Conservation (phyloP, 2,888 invertebrate genomes). For the Arge pagana region DNA sequence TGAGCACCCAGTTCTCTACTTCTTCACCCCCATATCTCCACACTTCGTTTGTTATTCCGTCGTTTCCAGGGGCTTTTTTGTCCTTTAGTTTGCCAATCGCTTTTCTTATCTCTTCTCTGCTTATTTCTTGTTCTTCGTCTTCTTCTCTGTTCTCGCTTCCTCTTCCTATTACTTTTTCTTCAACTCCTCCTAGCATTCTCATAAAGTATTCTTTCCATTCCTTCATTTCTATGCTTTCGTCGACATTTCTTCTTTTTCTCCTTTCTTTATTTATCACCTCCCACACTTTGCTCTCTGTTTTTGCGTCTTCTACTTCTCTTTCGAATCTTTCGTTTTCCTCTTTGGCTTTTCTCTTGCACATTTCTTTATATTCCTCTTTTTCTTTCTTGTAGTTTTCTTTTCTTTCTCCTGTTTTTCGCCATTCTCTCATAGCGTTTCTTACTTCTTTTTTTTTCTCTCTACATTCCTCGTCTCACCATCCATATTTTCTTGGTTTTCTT, state of each 20-base stretch:
- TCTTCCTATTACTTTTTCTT: not conserved
- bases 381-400: slow-evolving; percentile 7
- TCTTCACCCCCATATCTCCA: slow-evolving; percentile 5
- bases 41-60: not conserved
- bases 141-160: slow-evolving; percentile 1
- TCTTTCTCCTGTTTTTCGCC: no score
- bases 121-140: not conserved
- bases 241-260: not conserved
- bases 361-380: not conserved
- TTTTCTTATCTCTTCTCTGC: no score
- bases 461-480: no score
- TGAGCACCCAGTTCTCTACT: not conserved
- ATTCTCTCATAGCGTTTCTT: no score
- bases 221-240: not conserved
- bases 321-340: not conserved
- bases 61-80: not conserved
- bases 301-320: slow-evolving; percentile 7
- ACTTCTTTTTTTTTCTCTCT: not conserved
- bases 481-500: no score
- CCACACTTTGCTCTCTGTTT: slow-evolving; percentile 14
- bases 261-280: slow-evolving; percentile 17
- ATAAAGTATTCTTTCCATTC: slow-evolving; percentile 16
- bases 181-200: slow-evolving; percentile 5
- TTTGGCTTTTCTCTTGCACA: slow-evolving; percentile 15
- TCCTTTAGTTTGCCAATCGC: no score